Conservation (phyloP, 1,140 invertebrate genomes). For the Pentalonia nigronervosa region DNA sequence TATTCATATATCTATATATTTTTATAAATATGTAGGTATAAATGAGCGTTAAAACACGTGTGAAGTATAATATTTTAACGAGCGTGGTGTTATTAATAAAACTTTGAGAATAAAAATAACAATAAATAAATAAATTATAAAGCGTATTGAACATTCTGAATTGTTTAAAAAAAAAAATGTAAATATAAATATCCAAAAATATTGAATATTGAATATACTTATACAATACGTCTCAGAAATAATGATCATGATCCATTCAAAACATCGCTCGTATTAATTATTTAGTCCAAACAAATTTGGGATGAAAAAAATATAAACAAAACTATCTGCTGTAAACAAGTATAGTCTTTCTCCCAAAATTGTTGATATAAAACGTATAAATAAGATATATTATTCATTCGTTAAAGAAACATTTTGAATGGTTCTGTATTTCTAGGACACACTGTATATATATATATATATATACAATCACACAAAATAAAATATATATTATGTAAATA, state of each 20-base stretch:
- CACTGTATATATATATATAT: slow-evolving; percentile 57
- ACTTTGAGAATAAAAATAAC: slow-evolving; percentile 59
- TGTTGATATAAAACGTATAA: neutral
- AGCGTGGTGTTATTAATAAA: slow-evolving; percentile 56
- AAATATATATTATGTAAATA: slow-evolving; percentile 48
- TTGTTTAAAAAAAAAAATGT: slow-evolving; percentile 56
- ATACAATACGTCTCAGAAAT: slow-evolving; percentile 8
- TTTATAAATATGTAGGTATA: slow-evolving; percentile 33
- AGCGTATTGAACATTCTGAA: slow-evolving; percentile 59
- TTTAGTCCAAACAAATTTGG: neutral
- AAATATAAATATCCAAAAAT: slow-evolving; percentile 57
- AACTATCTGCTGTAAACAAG: neutral
- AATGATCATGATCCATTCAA: neutral
- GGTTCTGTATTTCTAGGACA: neutral
- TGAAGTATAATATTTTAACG: slow-evolving; percentile 56
- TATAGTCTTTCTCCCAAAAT: neutral
- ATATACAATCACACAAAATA: slow-evolving; percentile 55
- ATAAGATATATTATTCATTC: neutral
- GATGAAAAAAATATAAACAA: neutral
- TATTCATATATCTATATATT: slow-evolving; percentile 35
- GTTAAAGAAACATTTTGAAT: neutral
- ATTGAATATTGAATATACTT: slow-evolving; percentile 37
- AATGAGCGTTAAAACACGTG: slow-evolving; percentile 52
- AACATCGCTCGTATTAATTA: neutral
- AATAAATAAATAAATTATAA: slow-evolving; percentile 60